Evolutionary conservation across 2,888 invertebrate species (phyloP).

Genomic region (Micropterix aruncella): DNA sequence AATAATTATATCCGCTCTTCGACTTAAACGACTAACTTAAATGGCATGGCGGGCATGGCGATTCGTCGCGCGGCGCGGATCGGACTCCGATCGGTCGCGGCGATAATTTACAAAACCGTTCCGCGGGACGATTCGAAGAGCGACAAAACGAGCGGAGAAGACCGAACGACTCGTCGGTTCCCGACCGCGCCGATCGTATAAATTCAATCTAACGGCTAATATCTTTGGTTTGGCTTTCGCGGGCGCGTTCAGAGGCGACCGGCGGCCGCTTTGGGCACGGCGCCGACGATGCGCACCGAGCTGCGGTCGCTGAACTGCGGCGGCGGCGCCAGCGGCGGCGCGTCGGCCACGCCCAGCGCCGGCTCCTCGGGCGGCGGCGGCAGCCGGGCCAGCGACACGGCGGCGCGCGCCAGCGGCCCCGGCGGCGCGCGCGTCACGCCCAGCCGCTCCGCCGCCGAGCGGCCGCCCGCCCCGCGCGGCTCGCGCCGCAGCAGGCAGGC

Average conservation of each 20-base stretch:
- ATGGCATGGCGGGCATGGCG: background rate
- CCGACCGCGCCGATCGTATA: too few relatives aligned
- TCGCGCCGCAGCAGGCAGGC: constrained; percentile 39
- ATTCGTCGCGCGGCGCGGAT: background rate
- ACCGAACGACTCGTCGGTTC: too few relatives aligned
- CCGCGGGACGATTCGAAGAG: too few relatives aligned
- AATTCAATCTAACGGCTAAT: too few relatives aligned
- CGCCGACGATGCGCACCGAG: constrained; percentile 75
- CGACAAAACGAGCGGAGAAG: too few relatives aligned
- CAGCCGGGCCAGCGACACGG: constrained; percentile 63
- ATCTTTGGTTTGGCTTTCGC: too few relatives aligned
- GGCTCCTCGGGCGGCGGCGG: constrained; percentile 69
- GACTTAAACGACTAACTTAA: background rate
- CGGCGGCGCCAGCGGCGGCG: constrained; percentile 59
- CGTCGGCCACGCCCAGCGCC: constrained; percentile 17
- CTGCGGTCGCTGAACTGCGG: constrained; percentile 84
- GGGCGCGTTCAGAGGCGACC: too few relatives aligned
- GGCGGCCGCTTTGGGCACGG: constrained; percentile 75
- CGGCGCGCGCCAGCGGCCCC: constrained; percentile 44
- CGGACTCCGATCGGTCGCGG: too few relatives aligned
- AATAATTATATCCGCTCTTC: background rate
- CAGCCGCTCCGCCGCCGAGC: constrained; percentile 30
- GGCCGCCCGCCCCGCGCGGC: constrained; percentile 16
- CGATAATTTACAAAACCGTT: too few relatives aligned
- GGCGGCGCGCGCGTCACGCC: constrained; percentile 28